These are phyloP conservation scores for Metacarcinus magister DNA, from an alignment of 2,888 invertebrate genomes.

Conservation along the genomic window DNA sequence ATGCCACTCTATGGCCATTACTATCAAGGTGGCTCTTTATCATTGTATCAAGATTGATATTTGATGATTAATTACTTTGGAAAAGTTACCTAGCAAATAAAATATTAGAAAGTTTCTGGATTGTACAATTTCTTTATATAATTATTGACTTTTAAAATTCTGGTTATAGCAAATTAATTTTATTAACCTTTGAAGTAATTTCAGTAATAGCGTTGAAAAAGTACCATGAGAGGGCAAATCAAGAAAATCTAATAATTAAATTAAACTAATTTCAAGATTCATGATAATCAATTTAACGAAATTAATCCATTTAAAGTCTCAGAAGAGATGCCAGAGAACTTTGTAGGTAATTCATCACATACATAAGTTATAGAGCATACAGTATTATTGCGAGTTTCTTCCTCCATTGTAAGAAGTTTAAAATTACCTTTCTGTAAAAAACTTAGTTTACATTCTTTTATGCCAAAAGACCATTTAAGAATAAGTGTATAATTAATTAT, in stretches of 20 bases:
- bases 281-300: background rate
- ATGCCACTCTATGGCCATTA: background rate
- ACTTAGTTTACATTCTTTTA: background rate
- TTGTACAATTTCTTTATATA: background rate
- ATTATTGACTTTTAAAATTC: background rate
- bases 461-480: constrained; percentile 7
- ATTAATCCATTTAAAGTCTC: constrained; percentile 28
- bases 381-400: constrained; percentile 22
- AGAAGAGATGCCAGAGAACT: background rate
- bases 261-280: constrained; percentile 8
- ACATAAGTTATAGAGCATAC: background rate
- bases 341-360: too few relatives aligned
- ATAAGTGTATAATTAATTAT: background rate
- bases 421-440: background rate
- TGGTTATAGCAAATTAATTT: background rate
- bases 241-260: constrained; percentile 29
- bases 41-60: too few relatives aligned
- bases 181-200: background rate
- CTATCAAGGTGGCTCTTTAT: too few relatives aligned
- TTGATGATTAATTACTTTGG: too few relatives aligned
- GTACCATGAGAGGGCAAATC: constrained; percentile 36
- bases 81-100: too few relatives aligned
- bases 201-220: background rate
- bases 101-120: background rate
- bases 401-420: background rate